Conservation (phyloP, 2,797 vertebrate genomes). For the Mus spretus region DNA sequence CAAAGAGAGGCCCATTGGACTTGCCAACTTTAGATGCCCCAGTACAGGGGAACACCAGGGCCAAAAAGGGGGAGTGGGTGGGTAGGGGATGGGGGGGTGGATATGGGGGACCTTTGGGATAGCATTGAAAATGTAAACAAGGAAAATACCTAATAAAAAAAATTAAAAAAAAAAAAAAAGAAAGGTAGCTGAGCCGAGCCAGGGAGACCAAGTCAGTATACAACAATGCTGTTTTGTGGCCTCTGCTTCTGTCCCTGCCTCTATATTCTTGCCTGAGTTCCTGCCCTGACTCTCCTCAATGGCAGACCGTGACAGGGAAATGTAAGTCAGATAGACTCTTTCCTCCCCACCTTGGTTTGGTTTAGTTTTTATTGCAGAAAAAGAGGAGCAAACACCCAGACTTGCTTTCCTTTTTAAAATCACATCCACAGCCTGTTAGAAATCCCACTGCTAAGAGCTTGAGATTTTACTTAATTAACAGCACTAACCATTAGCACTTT, state of each 20-base stretch:
- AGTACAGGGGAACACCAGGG: no score
- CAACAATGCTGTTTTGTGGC: not conserved
- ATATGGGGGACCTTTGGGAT: no score
- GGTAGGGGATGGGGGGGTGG: no score
- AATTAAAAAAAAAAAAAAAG: no score
- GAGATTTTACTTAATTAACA: conserved; percentile 43
- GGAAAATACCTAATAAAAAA: no score
- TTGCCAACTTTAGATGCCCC: no score
- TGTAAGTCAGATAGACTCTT: not conserved
- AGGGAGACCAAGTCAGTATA: not conserved
- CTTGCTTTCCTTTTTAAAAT: not conserved
- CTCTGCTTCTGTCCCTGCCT: not conserved
- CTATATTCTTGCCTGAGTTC: not conserved
- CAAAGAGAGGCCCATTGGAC: no score
- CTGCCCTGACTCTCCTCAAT: not conserved
- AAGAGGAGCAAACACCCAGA: not conserved
- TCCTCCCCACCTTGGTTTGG: not conserved
- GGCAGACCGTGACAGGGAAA: not conserved
- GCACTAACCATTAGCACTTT: conserved; percentile 67
- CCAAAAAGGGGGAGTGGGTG: no score
- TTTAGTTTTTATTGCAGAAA: no score
- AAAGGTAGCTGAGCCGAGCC: not conserved
- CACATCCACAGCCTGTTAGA: not conserved
- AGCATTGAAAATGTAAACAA: no score
- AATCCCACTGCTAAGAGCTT: not conserved